These are phyloP conservation scores for Anguilla japonica DNA, from an alignment of 2,113 vertebrate species.

Conservation along the genomic window DNA sequence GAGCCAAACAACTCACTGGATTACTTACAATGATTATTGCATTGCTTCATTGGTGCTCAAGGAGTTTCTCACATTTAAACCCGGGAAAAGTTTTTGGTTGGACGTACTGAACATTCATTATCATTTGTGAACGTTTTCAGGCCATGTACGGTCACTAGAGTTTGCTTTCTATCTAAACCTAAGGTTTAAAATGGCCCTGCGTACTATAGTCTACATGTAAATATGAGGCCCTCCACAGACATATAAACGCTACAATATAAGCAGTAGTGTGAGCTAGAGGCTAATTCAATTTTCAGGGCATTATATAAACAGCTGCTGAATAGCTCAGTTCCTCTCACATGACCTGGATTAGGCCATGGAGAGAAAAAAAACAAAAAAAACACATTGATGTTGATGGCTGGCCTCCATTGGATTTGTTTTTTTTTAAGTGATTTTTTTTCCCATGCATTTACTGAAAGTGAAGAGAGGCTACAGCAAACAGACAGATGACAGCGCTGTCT, in stretches of 20 bases:
- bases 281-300: too few species aligned
- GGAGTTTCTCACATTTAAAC: background rate
- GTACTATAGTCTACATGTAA: background rate
- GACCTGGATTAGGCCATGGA: too few species aligned
- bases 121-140: background rate
- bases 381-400: too few species aligned
- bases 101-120: background rate
- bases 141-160: background rate
- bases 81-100: background rate
- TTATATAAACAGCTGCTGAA: too few species aligned
- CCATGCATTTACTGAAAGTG: too few species aligned
- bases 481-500: background rate
- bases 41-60: background rate
- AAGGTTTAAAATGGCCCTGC: background rate
- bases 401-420: too few species aligned
- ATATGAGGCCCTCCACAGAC: background rate
- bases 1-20: background rate
- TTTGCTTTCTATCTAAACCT: background rate
- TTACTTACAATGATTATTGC: background rate
- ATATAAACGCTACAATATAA: background rate
- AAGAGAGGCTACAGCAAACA: too few species aligned
- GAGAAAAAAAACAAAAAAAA: too few species aligned
- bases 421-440: too few species aligned
- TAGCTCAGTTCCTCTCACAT: too few species aligned
- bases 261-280: background rate